Evolutionary conservation across 2,888 invertebrate genomes (phyloP).

Genomic region (Nomada lathburiana): DNA sequence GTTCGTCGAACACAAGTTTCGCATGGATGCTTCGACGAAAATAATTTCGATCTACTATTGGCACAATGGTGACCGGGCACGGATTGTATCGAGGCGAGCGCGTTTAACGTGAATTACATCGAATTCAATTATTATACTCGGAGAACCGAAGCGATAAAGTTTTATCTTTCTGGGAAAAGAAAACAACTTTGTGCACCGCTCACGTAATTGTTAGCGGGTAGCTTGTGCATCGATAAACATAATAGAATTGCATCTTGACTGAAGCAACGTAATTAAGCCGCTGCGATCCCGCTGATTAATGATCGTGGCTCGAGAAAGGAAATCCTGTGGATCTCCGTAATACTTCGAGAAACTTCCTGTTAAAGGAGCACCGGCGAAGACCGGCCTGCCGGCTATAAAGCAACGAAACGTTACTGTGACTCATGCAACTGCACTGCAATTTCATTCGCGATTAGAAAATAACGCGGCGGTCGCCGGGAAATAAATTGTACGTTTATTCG

Average conservation of each 20-base stretch:
- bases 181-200: slow-evolving; percentile 2
- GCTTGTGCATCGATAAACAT: slow-evolving; percentile 42
- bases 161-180: slow-evolving; percentile 37
- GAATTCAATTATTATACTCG: not conserved
- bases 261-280: slow-evolving; percentile 28
- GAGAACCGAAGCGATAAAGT: slow-evolving; percentile 21
- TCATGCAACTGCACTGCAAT: slow-evolving; percentile 38
- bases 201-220: slow-evolving; percentile 14
- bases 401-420: slow-evolving; percentile 40
- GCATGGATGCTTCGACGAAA: not conserved
- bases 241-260: slow-evolving; percentile 32
- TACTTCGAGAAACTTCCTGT: slow-evolving; percentile 43
- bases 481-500: slow-evolving; percentile 23
- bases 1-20: slow-evolving; percentile 4
- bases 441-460: slow-evolving; percentile 53
- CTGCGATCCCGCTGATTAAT: slow-evolving; percentile 42
- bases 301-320: slow-evolving; percentile 15
- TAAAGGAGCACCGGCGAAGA: slow-evolving; percentile 8
- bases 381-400: slow-evolving; percentile 2
- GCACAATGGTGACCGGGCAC: not conserved
- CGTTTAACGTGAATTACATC: not conserved
- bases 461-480: slow-evolving; percentile 15
- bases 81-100: no score
- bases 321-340: slow-evolving; percentile 26
- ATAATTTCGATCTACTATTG: not conserved